phyloP scores from a whole-genome alignment of 2,888 invertebrate genomes.

The Anorthoa munda region DNA sequence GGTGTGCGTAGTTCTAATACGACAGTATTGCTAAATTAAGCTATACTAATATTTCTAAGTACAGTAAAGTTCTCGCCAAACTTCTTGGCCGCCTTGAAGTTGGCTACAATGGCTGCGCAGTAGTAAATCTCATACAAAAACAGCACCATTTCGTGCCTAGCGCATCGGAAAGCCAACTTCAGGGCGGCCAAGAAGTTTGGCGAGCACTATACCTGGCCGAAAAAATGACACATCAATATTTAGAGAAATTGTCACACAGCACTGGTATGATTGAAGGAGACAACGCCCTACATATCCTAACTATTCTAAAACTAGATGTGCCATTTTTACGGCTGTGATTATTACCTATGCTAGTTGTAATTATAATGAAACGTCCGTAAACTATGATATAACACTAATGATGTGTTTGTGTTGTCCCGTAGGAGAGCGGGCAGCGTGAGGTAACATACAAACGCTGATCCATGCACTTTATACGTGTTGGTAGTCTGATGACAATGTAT shows the following conservation, averaged over 20 bases:
- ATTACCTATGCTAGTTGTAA: slow-evolving; percentile 15
- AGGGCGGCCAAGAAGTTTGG: too few relatives aligned
- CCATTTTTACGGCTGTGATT: neutral
- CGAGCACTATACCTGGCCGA: neutral
- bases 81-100: too few relatives aligned
- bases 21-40: neutral
- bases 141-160: too few relatives aligned
- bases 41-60: slow-evolving; percentile 1
- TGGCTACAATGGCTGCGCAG: too few relatives aligned
- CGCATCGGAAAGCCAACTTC: too few relatives aligned
- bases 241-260: neutral
- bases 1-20: neutral
- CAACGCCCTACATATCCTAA: neutral
- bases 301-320: neutral
- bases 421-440: slow-evolving; percentile 94
- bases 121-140: too few relatives aligned
- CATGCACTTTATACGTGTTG: slow-evolving; percentile 81
- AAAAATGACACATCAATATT: neutral
- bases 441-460: slow-evolving; percentile 90
- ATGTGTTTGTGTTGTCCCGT: slow-evolving; percentile 90
- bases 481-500: slow-evolving; percentile 80
- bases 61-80: too few relatives aligned
- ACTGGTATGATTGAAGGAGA: neutral
- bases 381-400: slow-evolving; percentile 72
- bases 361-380: slow-evolving; percentile 32